Evolutionary conservation across 2,113 vertebrate genomes (phyloP).

Genomic region (Lota lota): DNA sequence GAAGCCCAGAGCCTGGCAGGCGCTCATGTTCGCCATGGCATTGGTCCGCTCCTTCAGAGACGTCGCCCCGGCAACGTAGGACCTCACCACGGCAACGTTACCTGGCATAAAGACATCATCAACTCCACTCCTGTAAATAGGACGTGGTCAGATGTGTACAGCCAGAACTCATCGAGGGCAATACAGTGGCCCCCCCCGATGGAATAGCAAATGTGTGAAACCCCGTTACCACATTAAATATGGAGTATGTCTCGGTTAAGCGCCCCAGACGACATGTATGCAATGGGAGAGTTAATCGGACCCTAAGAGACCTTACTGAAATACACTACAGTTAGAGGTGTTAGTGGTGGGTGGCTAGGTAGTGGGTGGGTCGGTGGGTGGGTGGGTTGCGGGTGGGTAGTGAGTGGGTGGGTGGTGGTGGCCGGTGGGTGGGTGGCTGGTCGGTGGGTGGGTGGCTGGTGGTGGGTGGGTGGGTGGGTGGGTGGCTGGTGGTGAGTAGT

Average conservation of each 20-base stretch:
- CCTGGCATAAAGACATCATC: conserved; percentile 64
- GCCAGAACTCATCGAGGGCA: neutral
- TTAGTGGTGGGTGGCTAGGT: no score
- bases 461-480: neutral
- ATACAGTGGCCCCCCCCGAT: neutral
- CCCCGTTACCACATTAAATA: no score
- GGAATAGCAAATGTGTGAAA: no score
- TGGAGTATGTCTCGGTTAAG: no score
- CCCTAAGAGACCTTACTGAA: neutral
- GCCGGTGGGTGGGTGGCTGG: no score
- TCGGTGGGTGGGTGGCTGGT: no score
- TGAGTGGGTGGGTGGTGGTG: neutral
- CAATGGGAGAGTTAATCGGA: no score
- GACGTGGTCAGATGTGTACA: neutral
- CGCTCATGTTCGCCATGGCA: conserved; percentile 95
- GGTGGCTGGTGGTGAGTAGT: no score
- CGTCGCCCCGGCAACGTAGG: conserved; percentile 91
- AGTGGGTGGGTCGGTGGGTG: no score
- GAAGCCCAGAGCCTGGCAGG: conserved; percentile 92
- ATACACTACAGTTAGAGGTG: neutral
- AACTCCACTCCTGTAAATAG: neutral
- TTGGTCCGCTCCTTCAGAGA: conserved; percentile 87
- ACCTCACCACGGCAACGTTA: conserved; percentile 90
- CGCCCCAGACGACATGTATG: no score
- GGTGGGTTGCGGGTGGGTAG: no score